Percentiles rank a stretch among this genome's conserved stretches.
Evolutionary conservation across 1,140 invertebrate species (phyloP).

Genomic region (Drosophila mauritiana): DNA sequence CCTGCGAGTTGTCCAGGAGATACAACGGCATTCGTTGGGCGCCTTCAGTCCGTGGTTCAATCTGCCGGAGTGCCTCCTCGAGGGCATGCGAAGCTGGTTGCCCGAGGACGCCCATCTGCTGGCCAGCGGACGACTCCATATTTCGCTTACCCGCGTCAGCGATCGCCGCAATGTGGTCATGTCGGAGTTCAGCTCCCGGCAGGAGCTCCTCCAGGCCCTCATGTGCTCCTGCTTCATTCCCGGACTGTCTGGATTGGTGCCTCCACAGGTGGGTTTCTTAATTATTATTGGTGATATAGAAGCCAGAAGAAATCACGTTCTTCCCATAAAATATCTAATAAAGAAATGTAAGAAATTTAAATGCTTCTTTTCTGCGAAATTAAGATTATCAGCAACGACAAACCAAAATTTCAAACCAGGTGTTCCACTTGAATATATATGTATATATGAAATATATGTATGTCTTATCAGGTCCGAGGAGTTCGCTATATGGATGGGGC

Average conservation of each 20-base stretch:
- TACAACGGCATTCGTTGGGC: constrained; percentile 93
- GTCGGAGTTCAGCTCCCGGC: constrained; percentile 94
- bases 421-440: not conserved
- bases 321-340: too few species aligned
- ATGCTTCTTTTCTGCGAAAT: too few species aligned
- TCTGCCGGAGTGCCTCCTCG: constrained; percentile 93
- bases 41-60: constrained; percentile 98
- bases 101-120: constrained; percentile 96
- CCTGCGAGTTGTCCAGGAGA: constrained; percentile 93
- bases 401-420: not conserved
- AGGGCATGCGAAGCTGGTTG: constrained; percentile 93
- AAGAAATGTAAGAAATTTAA: too few species aligned
- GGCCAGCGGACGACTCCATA: constrained; percentile 95
- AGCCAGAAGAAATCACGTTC: too few species aligned
- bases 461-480: constrained; percentile 89
- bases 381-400: not conserved
- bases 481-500: constrained; percentile 98
- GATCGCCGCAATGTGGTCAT: constrained; percentile 98
- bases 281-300: too few species aligned
- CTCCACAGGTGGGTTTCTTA: constrained; percentile 87
- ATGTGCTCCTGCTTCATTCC: constrained; percentile 98
- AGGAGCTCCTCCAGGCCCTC: constrained; percentile 97
- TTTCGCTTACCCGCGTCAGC: constrained; percentile 96
- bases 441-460: not conserved
- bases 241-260: constrained; percentile 96